phyloP scores from a whole-genome alignment of 2,797 vertebrate genomes.

The Hoplostethus atlanticus region DNA sequence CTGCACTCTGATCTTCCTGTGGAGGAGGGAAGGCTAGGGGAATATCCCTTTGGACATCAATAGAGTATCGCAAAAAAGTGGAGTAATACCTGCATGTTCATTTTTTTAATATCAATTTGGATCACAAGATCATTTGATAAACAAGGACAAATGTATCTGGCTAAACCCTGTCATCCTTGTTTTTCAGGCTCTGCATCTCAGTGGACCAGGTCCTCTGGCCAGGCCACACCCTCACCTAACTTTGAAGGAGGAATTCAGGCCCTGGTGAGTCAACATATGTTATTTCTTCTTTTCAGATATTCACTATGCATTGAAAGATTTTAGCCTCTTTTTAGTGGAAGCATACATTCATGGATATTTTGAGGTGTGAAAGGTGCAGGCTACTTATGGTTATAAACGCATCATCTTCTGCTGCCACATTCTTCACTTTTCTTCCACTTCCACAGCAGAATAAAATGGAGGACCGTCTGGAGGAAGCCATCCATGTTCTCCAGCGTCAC shows the following conservation, averaged over 20 bases:
- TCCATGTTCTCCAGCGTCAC: slow-evolving; percentile 94
- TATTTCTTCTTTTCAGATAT: background rate
- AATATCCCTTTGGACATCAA: too few species aligned
- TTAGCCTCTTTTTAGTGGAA: background rate
- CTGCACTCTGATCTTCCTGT: too few species aligned
- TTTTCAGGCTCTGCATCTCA: slow-evolving; percentile 89
- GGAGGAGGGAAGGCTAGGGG: too few species aligned
- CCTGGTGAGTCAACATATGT: slow-evolving; percentile 83
- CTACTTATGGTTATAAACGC: background rate
- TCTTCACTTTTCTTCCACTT: background rate
- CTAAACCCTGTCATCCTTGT: background rate
- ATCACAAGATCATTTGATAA: background rate
- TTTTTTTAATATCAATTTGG: background rate
- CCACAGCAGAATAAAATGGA: slow-evolving; percentile 92
- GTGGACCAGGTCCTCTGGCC: slow-evolving; percentile 91
- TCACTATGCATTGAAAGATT: background rate
- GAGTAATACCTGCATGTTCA: background rate
- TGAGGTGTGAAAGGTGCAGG: background rate
- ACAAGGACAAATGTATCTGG: background rate
- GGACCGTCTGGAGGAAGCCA: slow-evolving; percentile 95
- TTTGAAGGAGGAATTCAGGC: slow-evolving; percentile 92
- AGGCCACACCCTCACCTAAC: slow-evolving; percentile 92
- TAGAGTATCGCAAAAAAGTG: too few species aligned
- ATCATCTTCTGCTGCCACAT: background rate
- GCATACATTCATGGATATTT: background rate